A percentile compares a stretch with the other conserved stretches of the same genome.
These are phyloP conservation scores for Drosophila athabasca DNA, from an alignment of 1,140 invertebrate genomes.

Conservation along the genomic window DNA sequence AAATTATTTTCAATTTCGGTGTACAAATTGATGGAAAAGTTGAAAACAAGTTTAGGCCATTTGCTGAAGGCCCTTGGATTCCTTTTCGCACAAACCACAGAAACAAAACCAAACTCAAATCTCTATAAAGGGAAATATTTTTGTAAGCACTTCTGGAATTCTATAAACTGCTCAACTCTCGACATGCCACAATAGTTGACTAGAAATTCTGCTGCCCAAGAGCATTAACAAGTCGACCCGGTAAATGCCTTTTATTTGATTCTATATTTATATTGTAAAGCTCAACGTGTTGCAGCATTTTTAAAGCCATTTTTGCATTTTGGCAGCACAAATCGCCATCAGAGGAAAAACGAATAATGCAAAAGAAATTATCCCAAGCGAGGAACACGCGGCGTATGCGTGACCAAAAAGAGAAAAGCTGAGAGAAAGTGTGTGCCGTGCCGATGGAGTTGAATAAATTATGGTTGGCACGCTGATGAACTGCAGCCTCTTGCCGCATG, in stretches of 20 bases:
- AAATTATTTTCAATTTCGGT: constrained; percentile 37
- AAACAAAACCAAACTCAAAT: too few relatives aligned
- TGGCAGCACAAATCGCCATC: neutral
- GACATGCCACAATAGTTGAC: neutral
- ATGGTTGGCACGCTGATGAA: constrained; percentile 64
- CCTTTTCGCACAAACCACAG: neutral
- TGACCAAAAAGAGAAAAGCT: constrained; percentile 26
- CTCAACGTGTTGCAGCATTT: constrained; percentile 20
- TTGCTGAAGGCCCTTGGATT: neutral
- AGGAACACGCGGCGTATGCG: constrained; percentile 54
- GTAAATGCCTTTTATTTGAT: neutral
- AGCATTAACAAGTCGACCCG: neutral
- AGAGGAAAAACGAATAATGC: constrained; percentile 12
- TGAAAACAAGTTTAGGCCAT: constrained; percentile 2
- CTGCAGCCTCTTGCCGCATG: constrained; percentile 32
- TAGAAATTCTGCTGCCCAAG: neutral
- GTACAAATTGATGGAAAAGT: neutral
- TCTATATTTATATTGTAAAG: constrained; percentile 5
- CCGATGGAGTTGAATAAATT: constrained; percentile 77
- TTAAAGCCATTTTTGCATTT: constrained; percentile 55
- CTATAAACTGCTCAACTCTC: too few relatives aligned
- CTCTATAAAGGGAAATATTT: too few relatives aligned
- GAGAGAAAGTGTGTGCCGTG: constrained; percentile 16
- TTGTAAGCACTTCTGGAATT: too few relatives aligned
- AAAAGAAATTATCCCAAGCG: constrained; percentile 51